Evolutionary conservation across 2,113 vertebrate species (phyloP).

Genomic region (Mesembrinibis cayennensis): DNA sequence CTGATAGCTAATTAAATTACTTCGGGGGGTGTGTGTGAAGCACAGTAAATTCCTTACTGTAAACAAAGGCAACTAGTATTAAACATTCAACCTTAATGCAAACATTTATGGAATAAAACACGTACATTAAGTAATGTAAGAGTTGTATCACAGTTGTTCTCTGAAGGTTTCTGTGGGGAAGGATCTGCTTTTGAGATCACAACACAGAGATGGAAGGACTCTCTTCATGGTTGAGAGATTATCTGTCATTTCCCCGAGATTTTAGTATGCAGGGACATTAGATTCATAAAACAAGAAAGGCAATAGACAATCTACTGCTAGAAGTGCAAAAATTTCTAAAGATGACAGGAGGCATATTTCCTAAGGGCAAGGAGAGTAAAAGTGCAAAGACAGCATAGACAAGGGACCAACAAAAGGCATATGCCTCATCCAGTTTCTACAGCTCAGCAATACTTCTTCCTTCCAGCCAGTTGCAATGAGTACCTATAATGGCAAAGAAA

Average conservation of each 20-base stretch:
- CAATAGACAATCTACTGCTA: background rate
- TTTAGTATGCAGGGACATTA: background rate
- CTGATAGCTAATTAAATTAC: background rate
- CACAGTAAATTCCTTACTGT: background rate
- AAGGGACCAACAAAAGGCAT: background rate
- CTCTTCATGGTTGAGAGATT: background rate
- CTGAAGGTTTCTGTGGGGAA: background rate
- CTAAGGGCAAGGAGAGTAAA: background rate
- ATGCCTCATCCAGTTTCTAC: background rate
- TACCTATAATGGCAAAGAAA: background rate
- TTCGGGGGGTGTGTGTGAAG: background rate
- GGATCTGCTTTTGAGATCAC: background rate
- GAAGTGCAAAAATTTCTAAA: background rate
- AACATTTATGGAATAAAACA: background rate
- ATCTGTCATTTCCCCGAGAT: background rate
- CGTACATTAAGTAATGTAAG: background rate
- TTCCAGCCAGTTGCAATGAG: background rate
- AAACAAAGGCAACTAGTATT: background rate
- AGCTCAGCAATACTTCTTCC: background rate
- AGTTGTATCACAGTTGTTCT: background rate
- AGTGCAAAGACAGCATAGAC: background rate
- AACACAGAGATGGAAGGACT: background rate
- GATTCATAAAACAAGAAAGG: background rate
- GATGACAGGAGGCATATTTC: background rate
- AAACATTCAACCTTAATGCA: background rate